Conservation (phyloP, 2,113 vertebrate species). For the Pterocles burchelli region DNA sequence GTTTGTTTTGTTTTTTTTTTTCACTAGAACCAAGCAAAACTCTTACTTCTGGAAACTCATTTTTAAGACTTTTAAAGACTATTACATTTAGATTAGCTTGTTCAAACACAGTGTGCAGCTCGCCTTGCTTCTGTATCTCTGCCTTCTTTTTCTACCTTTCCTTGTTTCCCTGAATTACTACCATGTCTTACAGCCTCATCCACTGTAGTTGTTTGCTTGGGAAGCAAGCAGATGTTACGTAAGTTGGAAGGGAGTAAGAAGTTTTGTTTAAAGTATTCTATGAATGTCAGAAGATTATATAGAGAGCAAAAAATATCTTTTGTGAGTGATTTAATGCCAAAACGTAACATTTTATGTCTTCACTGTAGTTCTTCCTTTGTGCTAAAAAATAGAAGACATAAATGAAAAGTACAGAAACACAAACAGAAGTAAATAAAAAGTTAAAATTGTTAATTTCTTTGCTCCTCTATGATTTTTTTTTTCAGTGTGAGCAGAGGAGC, state of each 20-base stretch:
- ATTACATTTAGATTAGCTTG: neutral
- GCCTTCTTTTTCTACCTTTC: neutral
- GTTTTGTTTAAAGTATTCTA: neutral
- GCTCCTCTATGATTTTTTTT: neutral
- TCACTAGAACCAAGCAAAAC: neutral
- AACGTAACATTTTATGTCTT: neutral
- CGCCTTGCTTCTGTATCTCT: neutral
- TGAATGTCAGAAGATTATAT: neutral
- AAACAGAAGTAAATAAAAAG: neutral
- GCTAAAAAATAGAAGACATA: neutral
- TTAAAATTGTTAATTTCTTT: neutral
- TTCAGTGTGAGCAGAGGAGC: neutral
- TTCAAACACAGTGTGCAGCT: neutral
- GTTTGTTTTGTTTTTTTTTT: too few species aligned
- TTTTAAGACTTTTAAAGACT: neutral
- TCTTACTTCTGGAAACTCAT: neutral
- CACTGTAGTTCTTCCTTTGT: neutral
- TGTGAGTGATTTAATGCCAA: neutral
- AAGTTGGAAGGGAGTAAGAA: neutral
- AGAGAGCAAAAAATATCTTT: neutral
- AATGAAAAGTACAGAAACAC: neutral
- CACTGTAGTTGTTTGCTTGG: neutral
- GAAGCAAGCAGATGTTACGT: neutral
- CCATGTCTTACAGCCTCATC: neutral
- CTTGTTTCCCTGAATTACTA: neutral